phyloP scores from a whole-genome alignment of 2,888 invertebrate genomes.

The Melieria crassipennis region DNA sequence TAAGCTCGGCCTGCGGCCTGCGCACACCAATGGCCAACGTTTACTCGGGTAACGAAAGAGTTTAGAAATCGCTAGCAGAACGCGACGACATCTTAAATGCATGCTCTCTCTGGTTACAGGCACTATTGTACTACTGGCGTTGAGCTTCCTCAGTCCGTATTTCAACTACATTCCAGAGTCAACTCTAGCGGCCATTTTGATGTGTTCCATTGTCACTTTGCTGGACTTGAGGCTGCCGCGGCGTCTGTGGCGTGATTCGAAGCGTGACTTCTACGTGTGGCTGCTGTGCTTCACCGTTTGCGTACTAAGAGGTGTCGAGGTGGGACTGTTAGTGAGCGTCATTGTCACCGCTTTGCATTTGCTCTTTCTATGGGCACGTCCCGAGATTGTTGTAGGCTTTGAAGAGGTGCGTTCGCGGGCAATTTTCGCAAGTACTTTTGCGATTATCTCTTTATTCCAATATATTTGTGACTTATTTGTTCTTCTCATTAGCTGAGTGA shows the following conservation, averaged over 20 bases:
- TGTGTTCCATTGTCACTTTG: conserved; percentile 76
- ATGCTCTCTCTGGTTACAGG: conserved; percentile 67
- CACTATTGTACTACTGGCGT: conserved; percentile 80
- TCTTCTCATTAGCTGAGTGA: conserved; percentile 64
- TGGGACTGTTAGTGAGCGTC: conserved; percentile 81
- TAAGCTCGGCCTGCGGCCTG: conserved; percentile 87
- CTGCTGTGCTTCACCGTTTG: conserved; percentile 75
- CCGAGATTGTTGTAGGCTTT: conserved; percentile 65
- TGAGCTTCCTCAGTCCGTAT: conserved; percentile 87
- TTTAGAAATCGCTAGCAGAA: background rate
- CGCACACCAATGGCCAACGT: conserved; percentile 76
- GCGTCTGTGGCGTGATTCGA: conserved; percentile 70
- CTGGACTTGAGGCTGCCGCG: conserved; percentile 61
- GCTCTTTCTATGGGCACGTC: conserved; percentile 76
- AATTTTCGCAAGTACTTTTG: background rate
- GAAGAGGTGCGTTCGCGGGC: conserved; percentile 49
- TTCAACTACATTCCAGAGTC: conserved; percentile 89
- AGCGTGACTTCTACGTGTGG: conserved; percentile 74
- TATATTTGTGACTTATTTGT: background rate
- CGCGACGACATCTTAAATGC: too few relatives aligned
- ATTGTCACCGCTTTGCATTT: conserved; percentile 72
- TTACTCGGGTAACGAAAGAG: conserved; percentile 56
- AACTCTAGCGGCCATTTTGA: conserved; percentile 87
- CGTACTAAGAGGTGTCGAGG: conserved; percentile 78
- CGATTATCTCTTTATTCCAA: background rate